A percentile compares a stretch with the other conserved stretches of the same genome.
phyloP scores from a whole-genome alignment of 2,888 invertebrate genomes.

The Euplexia lucipara region DNA sequence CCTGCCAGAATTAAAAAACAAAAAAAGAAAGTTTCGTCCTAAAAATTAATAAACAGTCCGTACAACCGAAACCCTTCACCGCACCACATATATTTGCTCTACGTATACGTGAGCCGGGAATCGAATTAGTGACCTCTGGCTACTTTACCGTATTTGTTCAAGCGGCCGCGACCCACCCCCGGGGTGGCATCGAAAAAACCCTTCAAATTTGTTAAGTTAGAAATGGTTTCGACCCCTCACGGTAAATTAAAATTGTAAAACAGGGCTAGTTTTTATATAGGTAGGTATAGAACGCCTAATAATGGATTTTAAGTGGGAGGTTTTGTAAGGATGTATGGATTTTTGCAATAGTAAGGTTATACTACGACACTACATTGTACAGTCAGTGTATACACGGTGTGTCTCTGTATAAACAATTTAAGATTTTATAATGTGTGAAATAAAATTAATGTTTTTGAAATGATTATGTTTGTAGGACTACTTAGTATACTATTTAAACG shows the following conservation, averaged over 20 bases:
- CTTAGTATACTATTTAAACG: too few species aligned
- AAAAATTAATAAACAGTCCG: conserved; percentile 48
- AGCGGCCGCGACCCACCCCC: conserved; percentile 63
- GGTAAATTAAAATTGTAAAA: conserved; percentile 56
- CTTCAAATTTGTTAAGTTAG: conserved; percentile 62
- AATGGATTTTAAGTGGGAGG: too few species aligned
- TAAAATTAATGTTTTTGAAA: too few species aligned
- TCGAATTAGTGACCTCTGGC: conserved; percentile 73
- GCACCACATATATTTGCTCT: conserved; percentile 57
- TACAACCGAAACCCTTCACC: conserved; percentile 43
- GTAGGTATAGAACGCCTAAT: background rate
- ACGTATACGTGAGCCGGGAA: conserved; percentile 62
- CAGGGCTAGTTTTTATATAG: conserved; percentile 24
- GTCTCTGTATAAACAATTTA: too few species aligned
- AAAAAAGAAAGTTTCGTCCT: conserved; percentile 36
- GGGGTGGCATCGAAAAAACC: conserved; percentile 55
- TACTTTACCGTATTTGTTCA: conserved; percentile 72
- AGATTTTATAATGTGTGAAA: too few species aligned
- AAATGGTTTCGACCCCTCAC: conserved; percentile 56
- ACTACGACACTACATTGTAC: too few species aligned
- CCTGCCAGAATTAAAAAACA: conserved; percentile 23
- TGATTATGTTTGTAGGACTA: too few species aligned
- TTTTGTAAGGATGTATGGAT: too few species aligned
- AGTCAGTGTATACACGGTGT: too few species aligned
- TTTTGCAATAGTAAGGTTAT: too few species aligned